A percentile compares a stretch with the other conserved stretches of the same genome.
phyloP scores from a whole-genome alignment of 2,797 vertebrate species.

The Gambelia wislizenii region DNA sequence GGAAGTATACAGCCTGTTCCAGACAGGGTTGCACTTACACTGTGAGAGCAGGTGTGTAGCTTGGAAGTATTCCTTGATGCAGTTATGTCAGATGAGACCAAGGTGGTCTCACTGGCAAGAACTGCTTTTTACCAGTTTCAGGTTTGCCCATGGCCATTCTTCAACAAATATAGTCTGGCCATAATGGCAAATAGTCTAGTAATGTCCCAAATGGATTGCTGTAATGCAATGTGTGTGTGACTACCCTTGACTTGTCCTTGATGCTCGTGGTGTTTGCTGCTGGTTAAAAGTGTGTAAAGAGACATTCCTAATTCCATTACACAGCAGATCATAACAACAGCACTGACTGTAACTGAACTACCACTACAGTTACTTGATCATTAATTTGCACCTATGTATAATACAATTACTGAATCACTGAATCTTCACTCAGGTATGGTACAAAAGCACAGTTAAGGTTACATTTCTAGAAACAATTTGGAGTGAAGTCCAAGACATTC shows the following conservation, averaged over 20 bases:
- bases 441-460: neutral
- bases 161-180: neutral
- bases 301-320: constrained; percentile 27
- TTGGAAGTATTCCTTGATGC: neutral
- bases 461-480: constrained; percentile 25
- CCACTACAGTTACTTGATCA: constrained; percentile 36
- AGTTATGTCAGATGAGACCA: neutral
- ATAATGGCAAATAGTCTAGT: neutral
- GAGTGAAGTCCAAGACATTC: neutral
- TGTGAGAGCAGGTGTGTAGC: neutral
- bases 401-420: constrained; percentile 54
- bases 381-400: constrained; percentile 52
- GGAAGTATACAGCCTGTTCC: neutral
- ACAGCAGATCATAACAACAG: neutral
- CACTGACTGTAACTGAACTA: neutral
- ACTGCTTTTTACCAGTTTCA: neutral
- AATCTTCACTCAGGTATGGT: constrained; percentile 51
- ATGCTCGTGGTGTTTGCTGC: neutral
- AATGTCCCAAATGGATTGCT: neutral
- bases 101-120: neutral
- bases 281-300: constrained; percentile 15
- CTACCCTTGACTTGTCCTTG: neutral
- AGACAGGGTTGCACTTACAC: neutral
- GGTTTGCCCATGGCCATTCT: neutral
- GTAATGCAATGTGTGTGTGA: neutral